These are phyloP conservation scores for Nyctibius bracteatus DNA, from an alignment of 2,113 vertebrate genomes.

Conservation along the genomic window DNA sequence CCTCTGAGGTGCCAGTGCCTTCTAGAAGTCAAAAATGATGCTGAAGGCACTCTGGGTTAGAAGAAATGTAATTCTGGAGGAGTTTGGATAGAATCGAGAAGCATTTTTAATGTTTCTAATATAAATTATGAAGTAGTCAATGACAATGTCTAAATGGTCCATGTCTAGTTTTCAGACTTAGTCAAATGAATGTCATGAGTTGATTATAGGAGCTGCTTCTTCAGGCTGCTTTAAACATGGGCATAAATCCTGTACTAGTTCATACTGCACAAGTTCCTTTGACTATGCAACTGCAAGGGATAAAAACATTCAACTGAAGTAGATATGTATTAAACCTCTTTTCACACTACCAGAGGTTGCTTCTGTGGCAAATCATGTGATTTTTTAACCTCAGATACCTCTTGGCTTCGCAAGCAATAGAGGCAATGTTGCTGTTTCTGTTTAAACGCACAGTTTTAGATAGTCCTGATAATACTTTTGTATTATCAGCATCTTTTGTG, in stretches of 20 bases:
- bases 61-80: not conserved
- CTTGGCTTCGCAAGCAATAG: not conserved
- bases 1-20: not conserved
- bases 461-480: not conserved
- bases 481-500: not conserved
- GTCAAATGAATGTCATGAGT: not conserved
- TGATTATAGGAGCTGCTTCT: not conserved
- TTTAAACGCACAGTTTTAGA: not conserved
- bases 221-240: not conserved
- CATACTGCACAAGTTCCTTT: not conserved
- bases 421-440: not conserved
- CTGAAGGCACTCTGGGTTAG: not conserved
- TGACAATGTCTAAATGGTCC: not conserved
- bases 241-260: not conserved
- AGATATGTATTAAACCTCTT: not conserved
- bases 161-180: not conserved
- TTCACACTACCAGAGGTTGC: not conserved
- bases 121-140: not conserved
- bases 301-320: not conserved
- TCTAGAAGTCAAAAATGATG: not conserved
- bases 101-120: not conserved
- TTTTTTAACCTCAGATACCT: not conserved
- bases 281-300: not conserved
- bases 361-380: not conserved
- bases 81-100: not conserved